These are phyloP conservation scores for Trypoxylon attenuatum DNA, from an alignment of 2,888 invertebrate genomes.

Conservation along the genomic window DNA sequence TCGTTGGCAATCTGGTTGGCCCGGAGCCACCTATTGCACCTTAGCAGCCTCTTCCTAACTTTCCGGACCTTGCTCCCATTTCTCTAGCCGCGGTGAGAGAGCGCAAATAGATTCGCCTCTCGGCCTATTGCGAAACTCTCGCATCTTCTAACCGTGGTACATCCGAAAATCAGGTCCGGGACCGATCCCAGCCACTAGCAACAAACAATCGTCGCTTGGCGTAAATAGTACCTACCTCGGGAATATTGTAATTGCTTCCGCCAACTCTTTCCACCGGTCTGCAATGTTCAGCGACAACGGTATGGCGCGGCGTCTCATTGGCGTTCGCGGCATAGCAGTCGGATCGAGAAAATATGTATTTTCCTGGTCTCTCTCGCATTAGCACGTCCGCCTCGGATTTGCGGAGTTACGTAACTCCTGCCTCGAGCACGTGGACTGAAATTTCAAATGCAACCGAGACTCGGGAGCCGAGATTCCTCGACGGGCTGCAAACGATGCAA, in stretches of 20 bases:
- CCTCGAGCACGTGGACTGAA: not conserved
- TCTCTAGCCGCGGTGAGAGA: conserved; percentile 64
- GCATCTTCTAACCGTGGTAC: not conserved
- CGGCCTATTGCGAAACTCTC: conserved; percentile 39
- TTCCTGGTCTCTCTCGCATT: not conserved
- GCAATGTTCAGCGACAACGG: no score
- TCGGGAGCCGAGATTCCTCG: not conserved
- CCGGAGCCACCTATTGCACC: conserved; percentile 71
- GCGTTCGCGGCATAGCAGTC: not conserved
- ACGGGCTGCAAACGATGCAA: not conserved
- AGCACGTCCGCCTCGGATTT: not conserved
- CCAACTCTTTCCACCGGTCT: not conserved
- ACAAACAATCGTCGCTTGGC: no score
- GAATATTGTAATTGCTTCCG: no score
- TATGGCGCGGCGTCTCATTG: no score
- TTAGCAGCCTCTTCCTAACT: conserved; percentile 74
- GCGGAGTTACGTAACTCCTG: not conserved
- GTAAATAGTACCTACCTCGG: no score
- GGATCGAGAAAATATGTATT: not conserved
- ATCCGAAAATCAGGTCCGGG: not conserved
- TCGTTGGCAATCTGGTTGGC: conserved; percentile 70
- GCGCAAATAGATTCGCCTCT: conserved; percentile 63
- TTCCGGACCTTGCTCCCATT: conserved; percentile 74
- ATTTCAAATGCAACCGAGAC: not conserved
- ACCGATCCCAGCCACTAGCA: no score